phyloP scores from a whole-genome alignment of 2,888 invertebrate genomes.

The Volucella inflata region DNA sequence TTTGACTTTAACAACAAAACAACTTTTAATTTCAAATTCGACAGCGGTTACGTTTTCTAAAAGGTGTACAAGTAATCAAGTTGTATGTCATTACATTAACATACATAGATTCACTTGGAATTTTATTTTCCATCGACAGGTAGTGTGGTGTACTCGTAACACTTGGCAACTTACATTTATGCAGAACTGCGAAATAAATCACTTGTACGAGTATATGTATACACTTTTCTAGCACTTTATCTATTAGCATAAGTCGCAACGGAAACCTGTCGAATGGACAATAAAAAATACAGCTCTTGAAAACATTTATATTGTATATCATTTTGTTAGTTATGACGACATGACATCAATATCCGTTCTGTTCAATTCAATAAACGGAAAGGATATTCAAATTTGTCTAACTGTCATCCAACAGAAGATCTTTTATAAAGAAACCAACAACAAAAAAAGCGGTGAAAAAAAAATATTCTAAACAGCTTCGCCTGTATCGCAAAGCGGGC shows the following conservation, averaged over 20 bases:
- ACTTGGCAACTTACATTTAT: background rate
- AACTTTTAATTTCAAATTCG: too few species aligned
- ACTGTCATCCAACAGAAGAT: constrained; percentile 19
- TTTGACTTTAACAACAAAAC: too few species aligned
- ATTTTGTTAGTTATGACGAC: constrained; percentile 14
- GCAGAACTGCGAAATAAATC: too few species aligned
- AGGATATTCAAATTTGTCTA: constrained; percentile 40
- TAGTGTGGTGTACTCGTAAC: background rate
- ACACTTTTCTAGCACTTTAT: constrained; percentile 4
- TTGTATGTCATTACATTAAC: too few species aligned
- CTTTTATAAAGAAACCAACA: background rate
- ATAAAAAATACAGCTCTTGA: background rate
- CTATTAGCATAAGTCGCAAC: constrained; percentile 31
- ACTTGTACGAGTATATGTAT: background rate
- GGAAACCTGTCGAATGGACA: constrained; percentile 35
- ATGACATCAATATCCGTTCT: constrained; percentile 32
- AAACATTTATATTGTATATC: background rate
- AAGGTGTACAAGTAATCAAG: too few species aligned
- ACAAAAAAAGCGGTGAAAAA: background rate
- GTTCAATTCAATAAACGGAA: constrained; percentile 7
- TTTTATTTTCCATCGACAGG: background rate
- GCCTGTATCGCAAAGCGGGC: constrained; percentile 14
- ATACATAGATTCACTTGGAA: too few species aligned
- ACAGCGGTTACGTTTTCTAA: too few species aligned
- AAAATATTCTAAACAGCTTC: constrained; percentile 15